Conservation (phyloP, 2,797 vertebrate species). For the Peromyscus melanophrys region DNA sequence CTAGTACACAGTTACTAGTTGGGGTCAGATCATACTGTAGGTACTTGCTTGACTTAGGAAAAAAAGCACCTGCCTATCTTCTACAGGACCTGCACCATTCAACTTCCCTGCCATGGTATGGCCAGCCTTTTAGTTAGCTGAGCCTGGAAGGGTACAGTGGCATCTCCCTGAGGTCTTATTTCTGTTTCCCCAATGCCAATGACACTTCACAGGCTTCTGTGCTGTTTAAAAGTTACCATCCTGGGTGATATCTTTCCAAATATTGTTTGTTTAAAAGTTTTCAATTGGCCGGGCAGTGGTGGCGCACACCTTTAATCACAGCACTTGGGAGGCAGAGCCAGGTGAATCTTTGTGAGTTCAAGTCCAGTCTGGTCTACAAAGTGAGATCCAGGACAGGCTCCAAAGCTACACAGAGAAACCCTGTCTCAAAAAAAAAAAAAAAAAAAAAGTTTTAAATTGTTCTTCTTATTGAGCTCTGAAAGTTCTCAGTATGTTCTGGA, state of each 20-base stretch:
- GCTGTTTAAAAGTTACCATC: neutral
- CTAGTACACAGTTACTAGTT: neutral
- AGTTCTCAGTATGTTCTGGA: neutral
- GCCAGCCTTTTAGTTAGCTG: too few species aligned
- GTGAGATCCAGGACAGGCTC: too few species aligned
- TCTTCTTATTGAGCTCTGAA: neutral
- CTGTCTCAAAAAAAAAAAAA: too few species aligned
- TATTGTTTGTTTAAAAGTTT: neutral
- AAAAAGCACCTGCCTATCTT: neutral
- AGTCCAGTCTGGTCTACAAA: too few species aligned
- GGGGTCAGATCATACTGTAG: neutral
- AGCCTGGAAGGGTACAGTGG: neutral
- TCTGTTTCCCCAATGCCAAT: neutral
- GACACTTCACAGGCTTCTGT: neutral
- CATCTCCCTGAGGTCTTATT: too few species aligned
- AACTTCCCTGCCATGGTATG: fast-evolving
- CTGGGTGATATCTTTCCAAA: neutral
- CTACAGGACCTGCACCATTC: neutral
- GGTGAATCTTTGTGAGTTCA: too few species aligned
- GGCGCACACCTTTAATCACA: too few species aligned
- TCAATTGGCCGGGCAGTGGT: neutral
- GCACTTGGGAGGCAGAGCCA: too few species aligned
- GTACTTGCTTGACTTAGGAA: neutral
- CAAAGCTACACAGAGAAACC: too few species aligned
- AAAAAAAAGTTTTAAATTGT: neutral